phyloP scores from a whole-genome alignment of 1,140 invertebrate species.

The Tetragonula clypearis region DNA sequence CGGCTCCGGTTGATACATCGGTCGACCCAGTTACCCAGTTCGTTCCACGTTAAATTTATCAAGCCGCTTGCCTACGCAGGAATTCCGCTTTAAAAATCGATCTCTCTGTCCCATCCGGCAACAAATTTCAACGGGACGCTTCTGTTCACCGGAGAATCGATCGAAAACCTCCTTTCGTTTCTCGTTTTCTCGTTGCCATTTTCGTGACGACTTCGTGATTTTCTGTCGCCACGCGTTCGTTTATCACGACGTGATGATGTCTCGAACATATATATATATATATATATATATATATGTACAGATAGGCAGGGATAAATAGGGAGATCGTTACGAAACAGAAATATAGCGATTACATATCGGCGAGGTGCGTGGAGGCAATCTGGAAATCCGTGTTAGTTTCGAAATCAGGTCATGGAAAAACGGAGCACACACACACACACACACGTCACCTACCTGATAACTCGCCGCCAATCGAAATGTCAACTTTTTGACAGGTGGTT shows the following conservation, averaged over 20 bases:
- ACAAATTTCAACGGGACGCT: constrained; percentile 2
- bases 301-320: constrained; percentile 20
- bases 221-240: background rate
- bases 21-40: constrained; percentile 56
- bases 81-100: constrained; percentile 38
- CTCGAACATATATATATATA: background rate
- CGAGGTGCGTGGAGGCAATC: background rate
- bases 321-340: constrained; percentile 38
- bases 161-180: background rate
- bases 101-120: background rate
- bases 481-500: constrained; percentile 43
- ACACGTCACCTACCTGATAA: constrained; percentile 27
- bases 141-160: background rate
- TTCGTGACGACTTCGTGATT: background rate
- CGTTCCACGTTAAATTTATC: constrained; percentile 26
- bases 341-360: constrained; percentile 6
- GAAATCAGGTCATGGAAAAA: constrained; percentile 57
- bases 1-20: constrained; percentile 49
- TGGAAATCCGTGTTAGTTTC: constrained; percentile 28
- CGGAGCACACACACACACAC: too few species aligned
- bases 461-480: constrained; percentile 32
- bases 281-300: background rate
- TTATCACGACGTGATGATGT: background rate
- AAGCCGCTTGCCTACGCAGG: constrained; percentile 37
- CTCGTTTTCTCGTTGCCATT: background rate